Evolutionary conservation across 2,888 invertebrate genomes (phyloP).

Genomic region (Omphaloscelis lunosa): DNA sequence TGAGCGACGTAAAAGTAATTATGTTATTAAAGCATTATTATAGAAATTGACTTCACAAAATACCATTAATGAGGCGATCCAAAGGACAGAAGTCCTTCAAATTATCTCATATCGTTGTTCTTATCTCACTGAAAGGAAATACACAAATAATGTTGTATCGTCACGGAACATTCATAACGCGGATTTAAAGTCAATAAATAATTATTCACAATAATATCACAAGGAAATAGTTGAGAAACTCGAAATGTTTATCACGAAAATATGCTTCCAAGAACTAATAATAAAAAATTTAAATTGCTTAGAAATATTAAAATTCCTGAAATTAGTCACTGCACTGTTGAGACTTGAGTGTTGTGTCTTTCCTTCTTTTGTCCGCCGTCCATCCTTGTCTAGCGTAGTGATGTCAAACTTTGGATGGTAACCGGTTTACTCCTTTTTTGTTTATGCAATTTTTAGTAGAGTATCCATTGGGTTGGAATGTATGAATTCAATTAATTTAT

Average conservation of each 20-base stretch:
- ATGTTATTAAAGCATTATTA: slow-evolving; percentile 13
- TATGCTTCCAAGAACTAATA: slow-evolving; percentile 34
- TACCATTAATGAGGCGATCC: slow-evolving; percentile 66
- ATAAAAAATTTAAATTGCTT: slow-evolving; percentile 49
- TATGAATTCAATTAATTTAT: too few relatives aligned
- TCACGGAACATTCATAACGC: slow-evolving; percentile 67
- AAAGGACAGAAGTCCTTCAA: slow-evolving; percentile 72
- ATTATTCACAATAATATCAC: slow-evolving; percentile 40
- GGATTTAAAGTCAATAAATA: slow-evolving; percentile 36
- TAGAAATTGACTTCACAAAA: slow-evolving; percentile 29
- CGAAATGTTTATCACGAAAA: slow-evolving; percentile 43
- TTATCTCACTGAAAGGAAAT: slow-evolving; percentile 87
- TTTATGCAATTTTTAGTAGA: neutral
- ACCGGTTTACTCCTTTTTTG: neutral
- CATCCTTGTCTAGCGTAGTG: slow-evolving; percentile 14
- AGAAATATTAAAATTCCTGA: slow-evolving; percentile 58
- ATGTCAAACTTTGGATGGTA: neutral
- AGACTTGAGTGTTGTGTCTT: slow-evolving; percentile 30
- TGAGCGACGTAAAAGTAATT: slow-evolving; percentile 29
- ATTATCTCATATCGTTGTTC: slow-evolving; percentile 85
- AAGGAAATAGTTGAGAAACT: slow-evolving; percentile 27
- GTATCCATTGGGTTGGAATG: neutral
- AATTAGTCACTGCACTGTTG: slow-evolving; percentile 71
- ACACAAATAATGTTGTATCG: slow-evolving; percentile 80
- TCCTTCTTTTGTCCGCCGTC: neutral